phyloP scores from a whole-genome alignment of 2,797 vertebrate genomes.

The Anabas testudineus region DNA sequence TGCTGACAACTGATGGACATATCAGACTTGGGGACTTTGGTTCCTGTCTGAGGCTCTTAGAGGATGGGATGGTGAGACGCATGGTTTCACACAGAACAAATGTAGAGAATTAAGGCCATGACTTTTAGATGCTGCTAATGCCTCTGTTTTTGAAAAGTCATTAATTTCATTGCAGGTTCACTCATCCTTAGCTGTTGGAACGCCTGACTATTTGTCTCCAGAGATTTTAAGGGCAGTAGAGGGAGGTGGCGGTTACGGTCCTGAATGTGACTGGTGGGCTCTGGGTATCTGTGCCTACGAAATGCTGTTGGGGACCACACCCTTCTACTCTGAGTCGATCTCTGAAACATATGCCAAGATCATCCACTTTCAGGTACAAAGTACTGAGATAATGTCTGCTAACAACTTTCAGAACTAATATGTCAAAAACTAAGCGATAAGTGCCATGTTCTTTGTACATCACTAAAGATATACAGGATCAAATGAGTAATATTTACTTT shows the following conservation, averaged over 20 bases:
- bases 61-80: constrained; percentile 85
- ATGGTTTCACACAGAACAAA: neutral
- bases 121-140: neutral
- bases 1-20: constrained; percentile 88
- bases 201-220: constrained; percentile 91
- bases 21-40: constrained; percentile 90
- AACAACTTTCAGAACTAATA: too few species aligned
- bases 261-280: constrained; percentile 93
- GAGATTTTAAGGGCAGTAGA: constrained; percentile 90
- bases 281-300: constrained; percentile 91
- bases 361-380: constrained; percentile 87
- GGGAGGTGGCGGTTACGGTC: constrained; percentile 84
- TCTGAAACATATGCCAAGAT: constrained; percentile 91
- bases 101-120: neutral
- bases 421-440: too few species aligned
- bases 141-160: neutral
- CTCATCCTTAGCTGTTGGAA: constrained; percentile 88
- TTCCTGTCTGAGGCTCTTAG: constrained; percentile 87
- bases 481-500: too few species aligned
- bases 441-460: too few species aligned
- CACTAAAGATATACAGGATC: too few species aligned
- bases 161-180: constrained; percentile 77
- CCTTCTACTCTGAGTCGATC: constrained; percentile 89
- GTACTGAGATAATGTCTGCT: neutral
- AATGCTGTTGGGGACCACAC: constrained; percentile 89